Evolutionary conservation across 2,888 invertebrate genomes (phyloP), one percentile per base, ranked within the genome.

Genomic region (Himalopsyche kuldschensis): DNA sequence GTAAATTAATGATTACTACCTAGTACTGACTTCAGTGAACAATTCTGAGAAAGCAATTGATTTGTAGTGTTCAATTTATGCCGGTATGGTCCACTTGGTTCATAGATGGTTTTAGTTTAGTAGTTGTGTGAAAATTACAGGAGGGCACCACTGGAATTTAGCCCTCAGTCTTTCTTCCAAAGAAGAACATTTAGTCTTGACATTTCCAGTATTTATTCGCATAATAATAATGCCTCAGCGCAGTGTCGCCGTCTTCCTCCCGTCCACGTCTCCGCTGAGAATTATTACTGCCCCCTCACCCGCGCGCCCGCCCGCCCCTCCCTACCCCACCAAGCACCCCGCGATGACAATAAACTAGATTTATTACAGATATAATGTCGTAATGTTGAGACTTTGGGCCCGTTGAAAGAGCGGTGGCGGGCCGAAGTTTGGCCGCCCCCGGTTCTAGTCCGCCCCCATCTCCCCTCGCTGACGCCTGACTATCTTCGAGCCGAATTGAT

Each of bases 171-270:
- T 85, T 81, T 47, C 78, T 82, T 76, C 84, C 84, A 88, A 88
- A 88, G 89, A 89, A 90, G 90, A 92, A 91, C 93, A 92, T 92
- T 93, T 93, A 93, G 91, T 92, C 92, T 90, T 92, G 93, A 93
- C 93, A 92, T 92, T 92, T 90, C 89, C 91, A 93, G 93, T 93
- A 93, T 93, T 93, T 93, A 93, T 93, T 92, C 93, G 92, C 93
- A 93, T 93, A 93, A 93, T 93, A 93, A 93, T 93, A 93, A 91
- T 91, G 91, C 91, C 91, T 91, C 90, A 91, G 89, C 89, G 90
- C 90, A 82, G 86, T 83, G 90, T 88, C 90, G 90, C 89, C 90
- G 84, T 86, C 85, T 86, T 86, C 85, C 86, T 87, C 87, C 86
- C 87, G 91, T 90, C 87, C 87, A 86, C 89, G 90, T 90, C 90